Evolutionary conservation across 2,888 invertebrate species (phyloP), one percentile per base, ranked within the genome.

Genomic region (Gibbula magus): DNA sequence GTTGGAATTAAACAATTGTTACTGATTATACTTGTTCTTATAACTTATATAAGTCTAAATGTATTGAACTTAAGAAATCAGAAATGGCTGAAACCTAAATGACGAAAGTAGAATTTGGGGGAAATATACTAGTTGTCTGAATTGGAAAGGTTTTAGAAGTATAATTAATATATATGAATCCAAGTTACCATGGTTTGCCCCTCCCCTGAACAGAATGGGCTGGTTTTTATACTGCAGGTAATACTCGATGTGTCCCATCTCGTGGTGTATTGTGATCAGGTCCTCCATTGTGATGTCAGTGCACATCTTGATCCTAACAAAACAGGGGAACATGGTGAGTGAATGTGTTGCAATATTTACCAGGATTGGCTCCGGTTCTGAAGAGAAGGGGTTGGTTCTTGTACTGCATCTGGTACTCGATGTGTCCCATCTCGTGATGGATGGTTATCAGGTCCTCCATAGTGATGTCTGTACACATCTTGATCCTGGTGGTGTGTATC

Each of bases 171-270:
- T 5, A 1, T 3, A 8, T 7, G 13, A 32, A 29, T 3, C 29
- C 29, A 29, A 56, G 45, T 35, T 79, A 96, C 96, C 96, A 86
- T 97, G 96, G 91, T 97, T 96, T 0, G 96, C 96, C 53, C 97
- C 97, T 25, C 94, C 95, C 86, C 96, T 95, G 90, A 95, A 97
- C 20, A 95, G 91, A 0, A 94, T 35, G 0, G 92, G 91, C 78
- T 87, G 89, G 51, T 91, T 54, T 75, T 86, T 86, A 83, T 93
- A 92, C 76, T 91, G 91, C 45, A 93, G 87, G 79, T 87, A 90
- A 79, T 93, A 93, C 78, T 93, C 88, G 0, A 91, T 87, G 82
- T 93, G 92, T 39, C 92, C 93, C 92, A 93, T 91, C 84, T 93
- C 92, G 81, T 92, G 93, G 77, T 93, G 93, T 7, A 91, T 89